phyloP scores from a whole-genome alignment of 2,113 vertebrate genomes.

The Periophthalmus modestus region DNA sequence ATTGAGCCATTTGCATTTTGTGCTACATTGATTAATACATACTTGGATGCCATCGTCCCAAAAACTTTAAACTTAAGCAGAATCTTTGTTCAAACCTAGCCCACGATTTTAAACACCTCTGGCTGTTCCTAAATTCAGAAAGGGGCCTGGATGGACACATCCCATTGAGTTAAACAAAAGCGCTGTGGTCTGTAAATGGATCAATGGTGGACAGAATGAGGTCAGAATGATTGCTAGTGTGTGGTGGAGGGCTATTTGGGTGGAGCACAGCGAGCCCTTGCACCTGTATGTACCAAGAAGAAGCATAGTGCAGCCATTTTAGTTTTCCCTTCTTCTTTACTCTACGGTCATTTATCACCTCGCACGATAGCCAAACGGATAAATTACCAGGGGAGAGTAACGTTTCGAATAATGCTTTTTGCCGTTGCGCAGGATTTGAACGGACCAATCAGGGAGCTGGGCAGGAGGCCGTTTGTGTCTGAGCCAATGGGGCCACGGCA shows the following conservation, averaged over 20 bases:
- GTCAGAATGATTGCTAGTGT: constrained; percentile 41
- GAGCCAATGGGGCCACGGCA: constrained; percentile 67
- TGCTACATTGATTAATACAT: background rate
- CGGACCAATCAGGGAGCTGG: constrained; percentile 56
- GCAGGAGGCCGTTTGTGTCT: constrained; percentile 54
- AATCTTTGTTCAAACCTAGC: background rate
- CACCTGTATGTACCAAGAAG: constrained; percentile 45
- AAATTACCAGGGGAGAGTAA: constrained; percentile 52
- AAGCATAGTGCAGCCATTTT: constrained; percentile 12
- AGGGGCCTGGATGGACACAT: constrained; percentile 24
- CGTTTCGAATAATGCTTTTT: constrained; percentile 49
- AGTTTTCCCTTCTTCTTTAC: constrained; percentile 22
- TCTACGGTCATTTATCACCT: constrained; percentile 35
- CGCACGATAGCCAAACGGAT: constrained; percentile 47
- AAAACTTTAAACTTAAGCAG: background rate
- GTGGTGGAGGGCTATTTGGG: constrained; percentile 34
- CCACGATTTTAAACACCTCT: background rate
- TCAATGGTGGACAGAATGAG: constrained; percentile 55
- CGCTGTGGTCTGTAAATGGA: constrained; percentile 30
- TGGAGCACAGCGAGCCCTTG: constrained; percentile 21
- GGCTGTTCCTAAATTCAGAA: constrained; percentile 3
- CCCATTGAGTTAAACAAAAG: constrained; percentile 35
- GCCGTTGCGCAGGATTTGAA: constrained; percentile 54
- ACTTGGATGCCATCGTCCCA: background rate
- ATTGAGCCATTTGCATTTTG: background rate